These are phyloP conservation scores for Trissolcus basalis DNA, from an alignment of 1,140 invertebrate genomes.

Conservation along the genomic window DNA sequence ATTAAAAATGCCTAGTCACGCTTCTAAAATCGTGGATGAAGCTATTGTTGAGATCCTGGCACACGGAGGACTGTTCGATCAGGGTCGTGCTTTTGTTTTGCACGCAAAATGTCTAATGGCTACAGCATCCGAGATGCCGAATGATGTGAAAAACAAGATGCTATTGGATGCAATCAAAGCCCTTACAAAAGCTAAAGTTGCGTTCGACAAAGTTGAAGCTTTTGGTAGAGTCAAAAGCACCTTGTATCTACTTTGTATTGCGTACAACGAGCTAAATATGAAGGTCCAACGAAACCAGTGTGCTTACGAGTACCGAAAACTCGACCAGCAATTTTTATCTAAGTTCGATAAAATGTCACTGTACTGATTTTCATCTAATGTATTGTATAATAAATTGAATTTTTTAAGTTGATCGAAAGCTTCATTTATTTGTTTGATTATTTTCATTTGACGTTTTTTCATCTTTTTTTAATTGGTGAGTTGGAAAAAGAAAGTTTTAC, in stretches of 20 bases:
- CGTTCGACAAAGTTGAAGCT: slow-evolving; percentile 85
- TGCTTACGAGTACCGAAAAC: slow-evolving; percentile 82
- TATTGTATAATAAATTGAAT: not conserved
- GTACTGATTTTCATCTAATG: slow-evolving; percentile 49
- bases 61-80: slow-evolving; percentile 88
- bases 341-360: slow-evolving; percentile 64
- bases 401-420: no score
- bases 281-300: slow-evolving; percentile 83
- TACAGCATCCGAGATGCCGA: slow-evolving; percentile 71
- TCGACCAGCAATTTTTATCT: slow-evolving; percentile 81
- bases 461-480: no score
- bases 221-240: slow-evolving; percentile 84
- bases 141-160: slow-evolving; percentile 75
- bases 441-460: no score
- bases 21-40: slow-evolving; percentile 82
- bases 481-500: no score
- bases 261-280: slow-evolving; percentile 82
- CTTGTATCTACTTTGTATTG: slow-evolving; percentile 79
- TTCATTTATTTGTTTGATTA: no score
- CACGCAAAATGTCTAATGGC: slow-evolving; percentile 84
- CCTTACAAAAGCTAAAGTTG: slow-evolving; percentile 80
- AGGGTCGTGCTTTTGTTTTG: slow-evolving; percentile 80
- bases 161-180: slow-evolving; percentile 81
- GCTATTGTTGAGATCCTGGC: slow-evolving; percentile 84
- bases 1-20: slow-evolving; percentile 85